These are phyloP conservation scores for Pseudochaenichthys georgianus DNA, from an alignment of 2,797 vertebrate species.

Conservation along the genomic window DNA sequence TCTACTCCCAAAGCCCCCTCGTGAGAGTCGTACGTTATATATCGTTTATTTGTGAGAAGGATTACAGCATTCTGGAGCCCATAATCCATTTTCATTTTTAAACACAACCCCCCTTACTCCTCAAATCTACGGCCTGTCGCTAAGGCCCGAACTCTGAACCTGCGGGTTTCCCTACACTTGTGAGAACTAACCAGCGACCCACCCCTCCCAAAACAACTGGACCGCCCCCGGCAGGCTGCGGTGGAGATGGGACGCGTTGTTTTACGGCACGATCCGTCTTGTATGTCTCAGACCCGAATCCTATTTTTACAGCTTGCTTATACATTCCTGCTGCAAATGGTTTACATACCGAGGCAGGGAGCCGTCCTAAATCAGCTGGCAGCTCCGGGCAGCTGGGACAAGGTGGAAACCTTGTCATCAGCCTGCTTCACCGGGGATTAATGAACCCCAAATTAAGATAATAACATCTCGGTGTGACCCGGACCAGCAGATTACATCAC, in stretches of 20 bases:
- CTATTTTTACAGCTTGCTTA: constrained; percentile 96
- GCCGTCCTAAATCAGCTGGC: constrained; percentile 94
- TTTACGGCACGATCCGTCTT: constrained; percentile 89
- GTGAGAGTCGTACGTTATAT: constrained; percentile 64
- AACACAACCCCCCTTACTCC: constrained; percentile 81
- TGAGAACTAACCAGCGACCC: constrained; percentile 61
- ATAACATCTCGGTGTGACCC: constrained; percentile 78
- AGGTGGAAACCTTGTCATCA: constrained; percentile 90
- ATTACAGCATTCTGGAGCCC: constrained; percentile 71
- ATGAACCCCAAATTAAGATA: constrained; percentile 82
- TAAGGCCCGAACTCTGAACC: constrained; percentile 82
- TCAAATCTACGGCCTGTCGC: constrained; percentile 87
- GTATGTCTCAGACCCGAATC: constrained; percentile 87
- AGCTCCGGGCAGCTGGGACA: constrained; percentile 88
- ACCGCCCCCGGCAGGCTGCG: constrained; percentile 74
- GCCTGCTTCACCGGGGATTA: constrained; percentile 79
- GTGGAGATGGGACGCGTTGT: constrained; percentile 88
- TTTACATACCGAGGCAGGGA: constrained; percentile 92
- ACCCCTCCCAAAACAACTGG: constrained; percentile 15
- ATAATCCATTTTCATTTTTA: constrained; percentile 87
- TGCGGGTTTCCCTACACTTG: constrained; percentile 74
- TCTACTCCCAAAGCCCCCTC: constrained; percentile 50
- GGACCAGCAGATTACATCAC: constrained; percentile 78
- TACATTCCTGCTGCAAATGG: constrained; percentile 92
- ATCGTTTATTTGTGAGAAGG: constrained; percentile 75